These are phyloP conservation scores for Zoanthus solanderi DNA, from an alignment of 92 coral and sea anemone species.

Conservation along the genomic window DNA sequence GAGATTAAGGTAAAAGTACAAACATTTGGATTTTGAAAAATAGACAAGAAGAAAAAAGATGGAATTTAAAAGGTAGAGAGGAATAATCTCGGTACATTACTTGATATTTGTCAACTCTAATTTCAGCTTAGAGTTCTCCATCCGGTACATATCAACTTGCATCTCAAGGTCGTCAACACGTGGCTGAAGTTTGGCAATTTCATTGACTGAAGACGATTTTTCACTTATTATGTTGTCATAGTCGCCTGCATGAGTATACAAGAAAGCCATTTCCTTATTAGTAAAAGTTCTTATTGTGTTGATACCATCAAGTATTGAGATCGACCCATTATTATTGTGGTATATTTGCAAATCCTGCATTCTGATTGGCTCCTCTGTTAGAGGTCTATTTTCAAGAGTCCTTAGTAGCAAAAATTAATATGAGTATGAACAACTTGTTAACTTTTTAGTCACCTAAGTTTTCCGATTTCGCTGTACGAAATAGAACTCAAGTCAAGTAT, in stretches of 20 bases:
- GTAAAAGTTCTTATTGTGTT: too few relatives aligned
- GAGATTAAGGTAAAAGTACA: not conserved
- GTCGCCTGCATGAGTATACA: conserved; percentile 49
- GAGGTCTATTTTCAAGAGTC: too few relatives aligned
- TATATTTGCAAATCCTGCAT: too few relatives aligned
- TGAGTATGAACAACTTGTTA: too few relatives aligned
- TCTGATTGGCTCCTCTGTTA: too few relatives aligned
- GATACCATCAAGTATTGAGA: too few relatives aligned
- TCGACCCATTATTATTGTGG: too few relatives aligned
- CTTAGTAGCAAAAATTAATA: too few relatives aligned
- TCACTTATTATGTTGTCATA: conserved; percentile 80
- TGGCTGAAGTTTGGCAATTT: conserved; percentile 70
- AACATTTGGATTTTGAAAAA: not conserved
- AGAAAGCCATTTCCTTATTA: not conserved
- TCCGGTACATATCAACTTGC: conserved; percentile 71
- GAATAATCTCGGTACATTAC: not conserved
- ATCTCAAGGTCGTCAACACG: conserved; percentile 75
- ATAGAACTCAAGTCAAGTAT: too few relatives aligned
- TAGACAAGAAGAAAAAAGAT: not conserved
- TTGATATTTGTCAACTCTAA: conserved; percentile 64
- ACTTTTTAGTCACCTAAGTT: too few relatives aligned
- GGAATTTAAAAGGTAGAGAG: not conserved
- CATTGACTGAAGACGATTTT: conserved; percentile 75
- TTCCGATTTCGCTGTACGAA: too few relatives aligned
- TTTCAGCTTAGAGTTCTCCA: conserved; percentile 76